Evolutionary conservation across 2,113 vertebrate species (phyloP).

Genomic region (Chionis minor): DNA sequence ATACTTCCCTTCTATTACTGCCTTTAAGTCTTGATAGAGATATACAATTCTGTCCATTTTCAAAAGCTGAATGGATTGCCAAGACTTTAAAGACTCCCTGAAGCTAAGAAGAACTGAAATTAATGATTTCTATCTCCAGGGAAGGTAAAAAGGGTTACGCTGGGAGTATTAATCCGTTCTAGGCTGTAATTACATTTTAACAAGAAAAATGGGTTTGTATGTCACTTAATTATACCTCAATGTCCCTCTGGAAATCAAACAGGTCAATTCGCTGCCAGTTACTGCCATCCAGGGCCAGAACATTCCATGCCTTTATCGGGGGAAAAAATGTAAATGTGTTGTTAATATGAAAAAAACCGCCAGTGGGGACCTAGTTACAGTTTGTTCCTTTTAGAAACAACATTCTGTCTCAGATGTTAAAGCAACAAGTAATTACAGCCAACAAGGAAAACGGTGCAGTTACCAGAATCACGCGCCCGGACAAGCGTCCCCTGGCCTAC

Average conservation of each 20-base stretch:
- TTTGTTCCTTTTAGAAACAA: not conserved
- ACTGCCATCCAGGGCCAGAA: conserved; percentile 96
- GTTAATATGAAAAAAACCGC: not conserved
- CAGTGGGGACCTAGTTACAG: not conserved
- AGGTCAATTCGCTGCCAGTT: conserved; percentile 99
- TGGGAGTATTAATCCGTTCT: conserved; percentile 31
- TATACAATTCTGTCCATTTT: not conserved
- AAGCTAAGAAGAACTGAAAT: conserved; percentile 42
- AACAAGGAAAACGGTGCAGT: not conserved
- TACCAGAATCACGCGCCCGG: not conserved
- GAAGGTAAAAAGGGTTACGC: conserved; percentile 22
- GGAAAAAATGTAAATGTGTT: not conserved
- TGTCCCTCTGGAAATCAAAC: conserved; percentile 99
- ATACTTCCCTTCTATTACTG: accelerated
- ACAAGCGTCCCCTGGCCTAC: not conserved
- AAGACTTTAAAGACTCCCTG: not conserved
- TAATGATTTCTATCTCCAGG: conserved; percentile 42
- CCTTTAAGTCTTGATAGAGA: not conserved
- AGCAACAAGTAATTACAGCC: not conserved
- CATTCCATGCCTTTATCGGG: conserved; percentile 91
- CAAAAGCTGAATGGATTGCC: conserved; percentile 51
- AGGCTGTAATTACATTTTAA: conserved; percentile 67
- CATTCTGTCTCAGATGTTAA: not conserved
- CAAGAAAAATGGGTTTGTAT: conserved; percentile 55
- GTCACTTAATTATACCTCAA: conserved; percentile 85